These are phyloP conservation scores for Cettia cetti DNA, from an alignment of 2,113 vertebrate species.

Conservation along the genomic window DNA sequence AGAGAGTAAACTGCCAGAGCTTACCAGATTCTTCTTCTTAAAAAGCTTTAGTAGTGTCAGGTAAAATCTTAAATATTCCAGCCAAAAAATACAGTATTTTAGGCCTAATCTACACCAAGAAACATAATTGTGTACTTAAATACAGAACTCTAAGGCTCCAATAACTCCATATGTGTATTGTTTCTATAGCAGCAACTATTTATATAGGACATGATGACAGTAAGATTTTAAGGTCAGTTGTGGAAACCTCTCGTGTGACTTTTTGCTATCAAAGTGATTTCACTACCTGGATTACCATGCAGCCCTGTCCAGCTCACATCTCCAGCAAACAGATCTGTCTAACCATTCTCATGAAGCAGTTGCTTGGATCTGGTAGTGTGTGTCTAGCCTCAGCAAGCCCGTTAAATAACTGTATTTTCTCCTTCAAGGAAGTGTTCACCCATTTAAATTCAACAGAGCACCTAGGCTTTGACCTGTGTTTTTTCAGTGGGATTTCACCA, in stretches of 20 bases:
- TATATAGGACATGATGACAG: not conserved
- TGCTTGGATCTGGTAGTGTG: not conserved
- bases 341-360: not conserved
- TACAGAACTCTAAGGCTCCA: not conserved
- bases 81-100: not conserved
- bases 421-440: not conserved
- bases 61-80: not conserved
- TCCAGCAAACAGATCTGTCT: not conserved
- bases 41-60: not conserved
- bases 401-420: not conserved
- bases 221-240: not conserved
- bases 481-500: not conserved
- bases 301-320: not conserved
- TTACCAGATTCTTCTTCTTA: not conserved
- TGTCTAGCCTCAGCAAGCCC: not conserved
- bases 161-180: not conserved
- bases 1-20: not conserved
- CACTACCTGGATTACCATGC: accelerated
- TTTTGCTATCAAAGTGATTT: not conserved
- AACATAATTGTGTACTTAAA: not conserved
- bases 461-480: not conserved
- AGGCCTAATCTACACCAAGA: not conserved
- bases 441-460: not conserved
- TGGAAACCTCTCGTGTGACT: not conserved
- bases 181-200: not conserved